Base-by-base conservation (phyloP, 2,797 vertebrate species). In the Melanogrammus aeglefinus region DNA sequence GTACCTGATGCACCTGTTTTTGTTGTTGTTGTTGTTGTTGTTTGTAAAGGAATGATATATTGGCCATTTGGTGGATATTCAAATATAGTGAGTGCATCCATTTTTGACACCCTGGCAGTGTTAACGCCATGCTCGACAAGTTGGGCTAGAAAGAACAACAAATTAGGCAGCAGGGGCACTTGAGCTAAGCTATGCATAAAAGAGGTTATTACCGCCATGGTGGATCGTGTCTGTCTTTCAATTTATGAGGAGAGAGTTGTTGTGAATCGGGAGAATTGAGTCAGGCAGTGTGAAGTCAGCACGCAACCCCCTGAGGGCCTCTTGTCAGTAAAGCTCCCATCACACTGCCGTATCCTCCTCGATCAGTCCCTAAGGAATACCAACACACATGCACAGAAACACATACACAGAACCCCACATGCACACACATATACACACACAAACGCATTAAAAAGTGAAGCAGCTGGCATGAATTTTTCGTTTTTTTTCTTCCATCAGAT, bases 261-360 rank as follows among this genome's bases (percentile, higher is more conserved):
- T 41, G 29, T 71, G 21, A 80, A 51, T 70, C 13, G 41, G 51
- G 39, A 47, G 29, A 57, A 87, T 38, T 21, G 36, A 63, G 44
- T 39, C 78, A 73, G 75, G 69, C 72, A 72, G 13, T 85, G 83
- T 76, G 78, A 82, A 83, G 73, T 81, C 76, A 72, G 86, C 73
- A 44, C 83, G 77, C 41, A 82, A 78, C 47, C 86, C 87, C 90
- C 66, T 14, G 24, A 82, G 87, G 88, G 86, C 73, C 21, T 80
- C 83, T 79, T 91, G 90, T 92, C 91, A 92, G 80, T 82, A 83
- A 78, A 83, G 78, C 80, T 89, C 79, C 77, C 41, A 79, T 92
- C 82, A 89, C 57, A 78, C 82, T 78, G n/a, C 77, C 24, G 63
- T 69, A 75, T 84, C 74, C 77, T 85, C 78, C 13, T 36, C 35